phyloP scores from a whole-genome alignment of 2,797 vertebrate genomes.

The Dermochelys coriacea region DNA sequence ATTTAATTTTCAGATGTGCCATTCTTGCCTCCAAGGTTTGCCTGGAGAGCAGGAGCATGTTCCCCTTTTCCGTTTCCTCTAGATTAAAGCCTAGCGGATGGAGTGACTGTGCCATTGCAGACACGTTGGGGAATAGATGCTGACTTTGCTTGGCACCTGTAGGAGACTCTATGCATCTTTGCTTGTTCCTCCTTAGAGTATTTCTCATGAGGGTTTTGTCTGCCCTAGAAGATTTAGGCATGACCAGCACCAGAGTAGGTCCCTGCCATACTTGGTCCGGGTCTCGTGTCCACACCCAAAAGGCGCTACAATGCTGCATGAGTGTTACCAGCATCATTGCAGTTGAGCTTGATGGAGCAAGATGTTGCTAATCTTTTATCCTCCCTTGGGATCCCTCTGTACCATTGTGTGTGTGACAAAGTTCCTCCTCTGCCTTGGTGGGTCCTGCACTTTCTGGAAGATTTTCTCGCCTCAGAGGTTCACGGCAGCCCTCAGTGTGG shows the following conservation, averaged over 20 bases:
- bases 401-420: too few species aligned
- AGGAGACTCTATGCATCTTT: not conserved
- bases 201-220: not conserved
- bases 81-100: not conserved
- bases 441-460: too few species aligned
- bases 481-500: too few species aligned
- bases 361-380: too few species aligned
- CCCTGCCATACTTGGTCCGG: not conserved
- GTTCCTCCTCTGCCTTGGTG: too few species aligned
- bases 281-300: not conserved
- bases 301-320: not conserved
- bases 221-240: not conserved
- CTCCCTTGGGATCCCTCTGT: too few species aligned
- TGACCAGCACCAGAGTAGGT: not conserved
- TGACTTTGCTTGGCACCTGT: not conserved
- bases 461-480: too few species aligned
- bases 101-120: not conserved
- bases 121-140: not conserved
- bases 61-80: rapidly evolving
- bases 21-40: not conserved
- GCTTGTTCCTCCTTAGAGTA: rapidly evolving
- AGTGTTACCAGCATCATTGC: not conserved
- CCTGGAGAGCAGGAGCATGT: not conserved
- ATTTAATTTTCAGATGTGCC: not conserved
- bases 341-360: too few species aligned